Base-by-base conservation (phyloP, 2,113 vertebrate genomes). In the Campylomormyrus numenius region DNA sequence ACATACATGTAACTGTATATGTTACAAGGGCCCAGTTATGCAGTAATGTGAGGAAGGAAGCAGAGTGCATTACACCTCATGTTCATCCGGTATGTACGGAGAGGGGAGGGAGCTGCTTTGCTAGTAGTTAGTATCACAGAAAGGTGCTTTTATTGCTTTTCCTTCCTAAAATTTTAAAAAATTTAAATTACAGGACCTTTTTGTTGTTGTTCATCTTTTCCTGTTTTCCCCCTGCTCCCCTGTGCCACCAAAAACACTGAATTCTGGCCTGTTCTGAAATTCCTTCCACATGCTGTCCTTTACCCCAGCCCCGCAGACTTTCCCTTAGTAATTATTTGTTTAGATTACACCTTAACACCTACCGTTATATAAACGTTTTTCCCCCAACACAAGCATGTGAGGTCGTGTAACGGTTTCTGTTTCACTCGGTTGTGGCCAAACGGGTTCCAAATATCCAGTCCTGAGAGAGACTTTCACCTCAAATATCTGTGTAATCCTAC, bases 401-500 rank as follows among this genome's bases (percentile, higher is more conserved):
- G 42, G 85, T 35, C 53, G 49, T 53, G 85, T 35, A 53, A 53
- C 21, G 1, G 49, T 87, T 87, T 53, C 49, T 87, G 7, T 87
- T 87, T 87, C 85, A 52, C 27, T 87, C 13, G 27, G 24, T 15
- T 87, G 27, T 87, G 49, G 49, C 85, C 85, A 46, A 53, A 53
- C n/a, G n/a, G 27, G 19, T 87, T 87, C n/a, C 45, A 87, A 87
- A 53, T 87, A 52, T 87, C 85, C 13, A 52, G 85, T 50, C 85
- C 85, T 1, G 27, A 87, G 85, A 87, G 85, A 87, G 27, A n/a
- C 85, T 15, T 87, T 53, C 85, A 87, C 49, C 48, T 87, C 85
- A 17, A 84, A 84, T 52, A 87, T 35, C 49, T 87, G 85, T 87
- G 11, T 35, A 53, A 52, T 53, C 11, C 48, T 19, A 87, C 27